A percentile compares a stretch with the other conserved stretches of the same genome.
These are phyloP conservation scores for Mobula hypostoma DNA, from an alignment of 2,113 vertebrate species.

Conservation along the genomic window DNA sequence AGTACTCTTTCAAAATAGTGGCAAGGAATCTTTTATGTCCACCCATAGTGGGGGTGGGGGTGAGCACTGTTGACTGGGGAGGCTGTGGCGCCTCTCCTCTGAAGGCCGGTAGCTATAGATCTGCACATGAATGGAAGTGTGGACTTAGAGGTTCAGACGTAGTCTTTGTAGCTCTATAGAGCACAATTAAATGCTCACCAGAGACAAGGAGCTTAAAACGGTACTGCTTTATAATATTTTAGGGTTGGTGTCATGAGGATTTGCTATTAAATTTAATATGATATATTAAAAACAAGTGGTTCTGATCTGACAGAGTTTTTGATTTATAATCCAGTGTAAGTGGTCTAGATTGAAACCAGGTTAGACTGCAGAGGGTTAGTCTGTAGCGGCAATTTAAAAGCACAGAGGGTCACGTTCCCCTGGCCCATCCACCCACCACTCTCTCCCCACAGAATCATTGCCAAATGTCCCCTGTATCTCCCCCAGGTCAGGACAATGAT, in stretches of 20 bases:
- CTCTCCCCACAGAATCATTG: no score
- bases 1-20: background rate
- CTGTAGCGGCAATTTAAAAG: background rate
- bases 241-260: background rate
- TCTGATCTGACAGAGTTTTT: background rate
- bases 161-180: background rate
- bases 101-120: background rate
- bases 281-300: background rate
- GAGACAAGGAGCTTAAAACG: background rate
- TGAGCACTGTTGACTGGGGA: no score
- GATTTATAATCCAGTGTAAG: constrained; percentile 2
- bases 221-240: background rate
- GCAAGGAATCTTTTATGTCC: background rate
- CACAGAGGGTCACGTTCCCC: no score
- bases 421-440: no score
- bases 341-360: background rate
- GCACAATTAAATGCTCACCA: background rate
- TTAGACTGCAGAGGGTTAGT: background rate
- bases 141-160: background rate
- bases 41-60: no score
- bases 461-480: no score
- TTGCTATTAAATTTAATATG: background rate
- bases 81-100: background rate
- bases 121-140: background rate
- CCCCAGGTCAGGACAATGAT: no score